Percentiles rank a stretch among this genome's conserved stretches.
Evolutionary conservation across 2,888 invertebrate species (phyloP).

Genomic region (Tinea trinotella): DNA sequence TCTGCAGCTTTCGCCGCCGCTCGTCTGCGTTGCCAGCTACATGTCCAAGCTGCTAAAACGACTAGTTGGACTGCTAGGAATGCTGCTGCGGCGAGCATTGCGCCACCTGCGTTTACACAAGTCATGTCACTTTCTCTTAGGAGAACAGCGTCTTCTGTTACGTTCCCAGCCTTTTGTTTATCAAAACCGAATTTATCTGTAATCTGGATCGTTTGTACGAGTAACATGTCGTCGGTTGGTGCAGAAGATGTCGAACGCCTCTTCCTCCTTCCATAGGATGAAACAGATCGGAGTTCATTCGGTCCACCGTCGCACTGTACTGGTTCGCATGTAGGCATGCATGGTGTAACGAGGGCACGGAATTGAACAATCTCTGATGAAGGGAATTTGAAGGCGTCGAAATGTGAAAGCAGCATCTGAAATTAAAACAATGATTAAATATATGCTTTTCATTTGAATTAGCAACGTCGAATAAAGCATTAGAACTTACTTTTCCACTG

Average conservation of each 20-base stretch:
- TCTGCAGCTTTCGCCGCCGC: slow-evolving; percentile 77
- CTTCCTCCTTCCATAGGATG: slow-evolving; percentile 87
- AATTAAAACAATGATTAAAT: slow-evolving; percentile 30
- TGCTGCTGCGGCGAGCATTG: slow-evolving; percentile 87
- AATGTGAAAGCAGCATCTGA: slow-evolving; percentile 88
- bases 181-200: slow-evolving; percentile 93
- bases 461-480: slow-evolving; percentile 21
- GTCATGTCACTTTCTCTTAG: slow-evolving; percentile 74
- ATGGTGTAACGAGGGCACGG: slow-evolving; percentile 94
- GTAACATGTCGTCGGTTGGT: slow-evolving; percentile 83
- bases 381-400: slow-evolving; percentile 97
- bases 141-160: slow-evolving; percentile 80
- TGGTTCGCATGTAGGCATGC: slow-evolving; percentile 94
- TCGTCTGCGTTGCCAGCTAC: slow-evolving; percentile 87
- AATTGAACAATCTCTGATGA: slow-evolving; percentile 96
- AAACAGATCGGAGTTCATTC: slow-evolving; percentile 85
- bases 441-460: neutral
- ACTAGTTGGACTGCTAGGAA: slow-evolving; percentile 90
- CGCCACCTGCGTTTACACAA: slow-evolving; percentile 84
- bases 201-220: slow-evolving; percentile 93
- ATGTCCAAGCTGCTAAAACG: slow-evolving; percentile 90
- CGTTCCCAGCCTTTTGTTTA: slow-evolving; percentile 75
- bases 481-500: slow-evolving; percentile 79
- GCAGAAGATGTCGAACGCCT: slow-evolving; percentile 76
- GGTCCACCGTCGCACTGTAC: slow-evolving; percentile 91